Base-by-base conservation (phyloP, 2,113 vertebrate species). In the Platanista minor region DNA sequence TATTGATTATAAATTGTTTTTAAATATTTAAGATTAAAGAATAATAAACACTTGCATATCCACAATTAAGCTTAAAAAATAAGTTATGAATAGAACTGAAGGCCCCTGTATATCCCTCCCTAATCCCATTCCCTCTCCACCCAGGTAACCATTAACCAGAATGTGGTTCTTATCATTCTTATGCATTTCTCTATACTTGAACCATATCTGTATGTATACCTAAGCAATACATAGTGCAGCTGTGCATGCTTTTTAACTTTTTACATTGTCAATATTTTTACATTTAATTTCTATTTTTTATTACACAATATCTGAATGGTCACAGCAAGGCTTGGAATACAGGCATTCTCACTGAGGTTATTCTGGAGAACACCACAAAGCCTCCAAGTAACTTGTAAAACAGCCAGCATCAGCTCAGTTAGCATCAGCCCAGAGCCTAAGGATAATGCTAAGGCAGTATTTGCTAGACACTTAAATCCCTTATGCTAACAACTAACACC, bases 1-100 rank as follows among this genome's bases (percentile, higher is more conserved):
- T 72, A 52, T 39, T 64, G 54, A 52, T 84, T 84, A 85, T 46
- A 75, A 20, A 59, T 91, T 81, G 69, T 59, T 87, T 90, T 81
- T 66, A 77, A 84, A 75, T 88, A 84, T 49, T 93, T 77, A 94
- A 86, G 39, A 83, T 57, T 66, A 78, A 82, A 93, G 82, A 67
- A 67, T 77, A 94, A 82, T 29, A 66, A 71, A 43, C 4, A 36
- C 27, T 88, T 49, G 8, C 13, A 9, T n/a, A 59, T 23, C 52
- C 23, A 71, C 90, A 59, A 74, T 72, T 52, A 91, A 91, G 52
- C 59, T 71, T 81, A 84, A 46, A 39, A 80, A 87, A 84, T 49
- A 87, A 84, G 46, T 86, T 69, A 74, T 61, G 27, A 74, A 39
- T 29, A 72, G 64, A 93, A 15, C 59, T 31, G 15, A 84, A 67